Base-by-base conservation (phyloP, 1,140 invertebrate genomes). In the Diachasmimorpha longicaudata region DNA sequence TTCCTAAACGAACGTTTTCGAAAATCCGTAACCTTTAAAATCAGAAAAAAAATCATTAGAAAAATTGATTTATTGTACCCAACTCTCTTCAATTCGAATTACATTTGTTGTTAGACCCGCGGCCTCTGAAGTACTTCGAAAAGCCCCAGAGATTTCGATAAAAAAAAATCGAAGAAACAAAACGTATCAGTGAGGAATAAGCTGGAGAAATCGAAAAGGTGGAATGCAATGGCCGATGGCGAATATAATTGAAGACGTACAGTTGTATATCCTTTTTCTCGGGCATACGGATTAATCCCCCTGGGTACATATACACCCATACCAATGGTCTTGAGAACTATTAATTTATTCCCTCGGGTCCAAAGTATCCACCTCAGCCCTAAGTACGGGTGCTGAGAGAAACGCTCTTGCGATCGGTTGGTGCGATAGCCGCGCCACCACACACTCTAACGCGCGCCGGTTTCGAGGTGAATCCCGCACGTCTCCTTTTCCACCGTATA, bases 311-410 rank as follows among this genome's bases (percentile, higher is more conserved):
- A 68, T 42, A 63, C 46, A 74, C 42, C 39, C 21, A 68, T 42
- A 63, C 31, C 42, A 25, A 6, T 63, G 37, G 66, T 70, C 68
- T 58, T 68, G 79, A 81, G 83, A 85, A 84, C 85, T 87, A 87
- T 87, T 87, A 87, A 86, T 87, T 87, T 86, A 86, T 87, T 87
- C 83, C 74, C 78, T 79, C 76, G 77, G 79, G 25, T 37, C n/a
- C n/a, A 39, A 83, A 85, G 80, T 76, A 72, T 81, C 25, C 25
- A 25, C 58, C 10, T 9, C 79, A 79, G 77, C 73, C 75, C 82
- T 86, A 86, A 86, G 85, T 86, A 85, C 82, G 84, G 85, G 81
- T 84, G 84, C 76, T 71, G 79, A 84, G 84, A 81, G 83, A 86
- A 82, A 82, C 81, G 79, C 82, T 82, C 76, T 67, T 82, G 81